Conservation (phyloP, 1,140 invertebrate genomes). For the Globodera rostochiensis region DNA sequence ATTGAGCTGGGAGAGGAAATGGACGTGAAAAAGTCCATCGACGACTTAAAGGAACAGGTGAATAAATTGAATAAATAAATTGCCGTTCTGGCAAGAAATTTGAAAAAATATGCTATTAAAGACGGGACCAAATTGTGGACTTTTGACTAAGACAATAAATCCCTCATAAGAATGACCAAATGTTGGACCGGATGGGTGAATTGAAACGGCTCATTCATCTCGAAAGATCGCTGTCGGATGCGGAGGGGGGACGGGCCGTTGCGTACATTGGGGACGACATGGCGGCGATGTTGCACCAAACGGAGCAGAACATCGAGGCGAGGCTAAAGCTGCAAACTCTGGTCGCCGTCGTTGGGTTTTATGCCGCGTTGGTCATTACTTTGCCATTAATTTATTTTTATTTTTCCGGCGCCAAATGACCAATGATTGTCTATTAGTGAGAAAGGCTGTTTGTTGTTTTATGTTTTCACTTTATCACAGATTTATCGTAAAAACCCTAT, state of each 20-base stretch:
- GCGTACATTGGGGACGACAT: conserved; percentile 57
- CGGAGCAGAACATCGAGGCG: conserved; percentile 54
- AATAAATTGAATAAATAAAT: conserved; percentile 1
- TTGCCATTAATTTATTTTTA: conserved; percentile 23
- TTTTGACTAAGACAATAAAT: not conserved
- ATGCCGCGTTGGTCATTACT: conserved; percentile 12
- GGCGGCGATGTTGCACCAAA: conserved; percentile 48
- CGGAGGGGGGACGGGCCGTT: conserved; percentile 30
- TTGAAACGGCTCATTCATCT: conserved; percentile 49
- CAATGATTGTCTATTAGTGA: not conserved
- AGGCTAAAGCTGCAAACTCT: conserved; percentile 57
- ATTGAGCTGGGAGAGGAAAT: conserved; percentile 16
- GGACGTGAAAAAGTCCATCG: conserved; percentile 20
- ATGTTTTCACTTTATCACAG: not conserved
- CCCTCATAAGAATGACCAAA: conserved; percentile 37
- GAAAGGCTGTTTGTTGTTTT: not conserved
- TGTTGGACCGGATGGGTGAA: conserved; percentile 50
- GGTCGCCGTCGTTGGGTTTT: conserved; percentile 20
- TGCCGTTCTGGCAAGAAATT: too few species aligned
- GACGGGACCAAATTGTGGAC: not conserved
- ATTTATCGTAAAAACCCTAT: not conserved
- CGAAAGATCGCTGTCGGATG: conserved; percentile 34
- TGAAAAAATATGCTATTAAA: too few species aligned
- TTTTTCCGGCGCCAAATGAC: conserved; percentile 9
- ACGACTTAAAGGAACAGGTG: conserved; percentile 50